Evolutionary conservation across 35 echinoderm and acorn worm species (phyloP), one percentile per base, ranked within the genome.

Genomic region (Amphiura filiformis): DNA sequence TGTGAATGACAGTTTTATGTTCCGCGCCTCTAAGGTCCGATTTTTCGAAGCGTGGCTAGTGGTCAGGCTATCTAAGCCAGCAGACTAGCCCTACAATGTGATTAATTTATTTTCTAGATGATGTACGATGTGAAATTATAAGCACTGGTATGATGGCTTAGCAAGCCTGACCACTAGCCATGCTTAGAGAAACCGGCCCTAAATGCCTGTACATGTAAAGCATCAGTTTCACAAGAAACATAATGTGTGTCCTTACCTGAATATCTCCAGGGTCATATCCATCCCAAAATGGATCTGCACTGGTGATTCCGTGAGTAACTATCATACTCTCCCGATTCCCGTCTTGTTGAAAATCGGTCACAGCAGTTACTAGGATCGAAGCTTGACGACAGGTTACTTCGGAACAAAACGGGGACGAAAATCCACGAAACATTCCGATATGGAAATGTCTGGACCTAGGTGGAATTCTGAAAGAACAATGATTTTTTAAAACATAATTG

Each of bases 381-480:
- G 87, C 90, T 36, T 92, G 86, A 5, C 84, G 75, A 77, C 96
- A 99, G 23, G 87, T 87, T 11, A 81, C 57, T 57, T 97, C 92
- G 34, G 92, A 88, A 31, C 96, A 99, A 35, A 82, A 39, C 91
- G 78, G 12, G 93, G 84, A 14, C 84, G 91, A 49, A 99, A 90
- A 34, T 86, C 84, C 13, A 99, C 90, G 47, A 88, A 89, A 76
- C 96, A 99, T 39, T 94, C 90, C 0, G 96, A 99, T 0, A 99
- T 70, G 5, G 90, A 86, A 36, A 99, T 94, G 81, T 99, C 96
- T 0, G 90, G 79, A 38, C 87, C 87, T 32, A 76, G 64, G 14
- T 84, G 47, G 56, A 79, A 37, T 40, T 87, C 90, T 87, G 34
- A 40, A 90, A 31, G 38, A 39, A 17, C n/a, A 31, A 56, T 3